These are phyloP conservation scores for Enteromius paludinosus DNA, from an alignment of 2,797 vertebrate species.

Conservation along the genomic window DNA sequence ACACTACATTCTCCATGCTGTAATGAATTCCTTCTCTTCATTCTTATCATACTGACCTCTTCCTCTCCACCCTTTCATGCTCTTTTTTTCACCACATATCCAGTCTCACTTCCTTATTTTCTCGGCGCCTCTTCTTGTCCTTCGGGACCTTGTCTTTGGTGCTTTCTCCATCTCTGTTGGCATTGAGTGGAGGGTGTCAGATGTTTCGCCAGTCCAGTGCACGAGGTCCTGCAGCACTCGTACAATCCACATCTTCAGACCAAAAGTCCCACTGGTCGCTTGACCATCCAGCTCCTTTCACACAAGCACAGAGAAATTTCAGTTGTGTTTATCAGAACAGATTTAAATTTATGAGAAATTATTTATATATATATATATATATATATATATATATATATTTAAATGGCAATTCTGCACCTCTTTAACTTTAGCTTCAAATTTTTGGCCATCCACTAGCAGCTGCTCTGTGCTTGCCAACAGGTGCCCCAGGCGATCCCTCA, in stretches of 20 bases:
- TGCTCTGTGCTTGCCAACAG: conserved; percentile 68
- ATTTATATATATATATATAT: too few species aligned
- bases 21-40: conserved; percentile 5
- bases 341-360: neutral
- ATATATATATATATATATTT: too few species aligned
- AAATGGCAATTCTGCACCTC: conserved; percentile 68
- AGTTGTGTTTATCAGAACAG: neutral
- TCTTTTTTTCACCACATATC: neutral
- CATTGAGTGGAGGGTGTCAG: conserved; percentile 66
- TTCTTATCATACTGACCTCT: conserved; percentile 40
- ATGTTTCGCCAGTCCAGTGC: conserved; percentile 71
- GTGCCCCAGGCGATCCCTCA: conserved; percentile 68
- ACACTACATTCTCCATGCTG: conserved; percentile 29
- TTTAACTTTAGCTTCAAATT: conserved; percentile 51
- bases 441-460: conserved; percentile 67
- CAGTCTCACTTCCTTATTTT: conserved; percentile 61
- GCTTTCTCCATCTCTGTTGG: conserved; percentile 48
- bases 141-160: conserved; percentile 37
- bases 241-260: conserved; percentile 77
- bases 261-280: conserved; percentile 59
- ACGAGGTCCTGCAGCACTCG: conserved; percentile 75
- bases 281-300: conserved; percentile 61
- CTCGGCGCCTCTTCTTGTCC: conserved; percentile 54
- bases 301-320: conserved; percentile 41
- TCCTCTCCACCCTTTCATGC: conserved; percentile 18